Percentiles rank a stretch among this genome's conserved stretches.
Evolutionary conservation across 2,797 vertebrate genomes (phyloP).

Genomic region (Spatula versicolor): DNA sequence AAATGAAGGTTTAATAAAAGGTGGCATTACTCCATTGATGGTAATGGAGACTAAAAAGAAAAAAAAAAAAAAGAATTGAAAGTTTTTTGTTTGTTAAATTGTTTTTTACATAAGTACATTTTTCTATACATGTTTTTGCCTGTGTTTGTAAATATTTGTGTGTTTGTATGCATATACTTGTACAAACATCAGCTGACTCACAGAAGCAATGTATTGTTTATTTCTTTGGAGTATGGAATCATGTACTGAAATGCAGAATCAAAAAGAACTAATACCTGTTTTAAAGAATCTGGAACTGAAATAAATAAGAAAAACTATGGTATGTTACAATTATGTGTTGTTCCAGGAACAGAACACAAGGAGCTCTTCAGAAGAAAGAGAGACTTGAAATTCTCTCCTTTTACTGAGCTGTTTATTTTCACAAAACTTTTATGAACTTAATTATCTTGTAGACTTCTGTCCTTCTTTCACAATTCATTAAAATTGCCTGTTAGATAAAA

Average conservation of each 20-base stretch:
- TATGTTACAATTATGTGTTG: not conserved
- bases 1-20: not conserved
- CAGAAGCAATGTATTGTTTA: not conserved
- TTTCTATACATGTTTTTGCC: not conserved
- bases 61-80: not conserved
- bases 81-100: not conserved
- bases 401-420: not conserved
- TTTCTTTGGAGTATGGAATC: not conserved
- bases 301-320: not conserved
- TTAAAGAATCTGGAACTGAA: not conserved
- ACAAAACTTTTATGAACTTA: not conserved
- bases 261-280: not conserved
- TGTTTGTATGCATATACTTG: not conserved
- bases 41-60: not conserved
- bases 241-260: not conserved
- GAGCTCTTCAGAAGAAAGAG: not conserved
- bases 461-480: not conserved
- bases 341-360: not conserved
- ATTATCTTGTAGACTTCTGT: not conserved
- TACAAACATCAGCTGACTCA: not conserved
- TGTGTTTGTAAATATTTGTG: fast-evolving
- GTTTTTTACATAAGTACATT: not conserved
- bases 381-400: not conserved
- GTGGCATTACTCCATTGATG: not conserved
- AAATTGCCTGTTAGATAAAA: not conserved